Conservation (phyloP, 2,888 invertebrate species). For the Eretmocerus hayati region DNA sequence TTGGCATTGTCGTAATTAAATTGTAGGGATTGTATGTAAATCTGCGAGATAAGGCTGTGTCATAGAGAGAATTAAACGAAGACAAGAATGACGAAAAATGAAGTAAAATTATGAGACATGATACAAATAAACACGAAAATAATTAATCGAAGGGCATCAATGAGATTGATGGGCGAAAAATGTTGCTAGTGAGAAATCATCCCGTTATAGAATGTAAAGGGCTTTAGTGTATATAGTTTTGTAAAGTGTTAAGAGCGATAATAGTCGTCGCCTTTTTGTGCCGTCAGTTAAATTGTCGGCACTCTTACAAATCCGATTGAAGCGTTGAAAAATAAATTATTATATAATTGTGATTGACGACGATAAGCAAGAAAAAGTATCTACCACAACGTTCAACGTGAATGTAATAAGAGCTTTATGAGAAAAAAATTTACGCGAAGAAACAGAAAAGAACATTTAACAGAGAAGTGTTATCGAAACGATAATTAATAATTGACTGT, state of each 20-base stretch:
- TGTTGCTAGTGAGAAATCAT: constrained; percentile 33
- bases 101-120: constrained; percentile 7
- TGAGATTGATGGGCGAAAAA: constrained; percentile 18
- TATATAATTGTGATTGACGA: constrained; percentile 17
- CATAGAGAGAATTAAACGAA: neutral
- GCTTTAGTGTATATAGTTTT: constrained; percentile 48
- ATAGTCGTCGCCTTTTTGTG: constrained; percentile 28
- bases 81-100: neutral
- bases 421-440: constrained; percentile 8
- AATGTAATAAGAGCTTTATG: constrained; percentile 18
- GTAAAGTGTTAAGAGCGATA: constrained; percentile 42
- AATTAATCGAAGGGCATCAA: constrained; percentile 15
- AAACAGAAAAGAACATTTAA: constrained; percentile 14
- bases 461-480: constrained; percentile 25
- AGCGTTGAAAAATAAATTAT: constrained; percentile 11
- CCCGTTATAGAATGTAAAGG: constrained; percentile 37
- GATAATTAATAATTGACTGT: constrained; percentile 34
- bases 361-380: constrained; percentile 13
- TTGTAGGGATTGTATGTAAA: constrained; percentile 4
- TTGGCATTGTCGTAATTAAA: neutral
- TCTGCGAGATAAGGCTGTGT: neutral
- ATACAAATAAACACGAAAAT: constrained; percentile 20
- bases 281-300: constrained; percentile 26
- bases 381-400: too few species aligned
- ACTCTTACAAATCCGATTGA: constrained; percentile 12